Conservation (phyloP, 2,888 invertebrate genomes). For the Barypeithes pellucidus region DNA sequence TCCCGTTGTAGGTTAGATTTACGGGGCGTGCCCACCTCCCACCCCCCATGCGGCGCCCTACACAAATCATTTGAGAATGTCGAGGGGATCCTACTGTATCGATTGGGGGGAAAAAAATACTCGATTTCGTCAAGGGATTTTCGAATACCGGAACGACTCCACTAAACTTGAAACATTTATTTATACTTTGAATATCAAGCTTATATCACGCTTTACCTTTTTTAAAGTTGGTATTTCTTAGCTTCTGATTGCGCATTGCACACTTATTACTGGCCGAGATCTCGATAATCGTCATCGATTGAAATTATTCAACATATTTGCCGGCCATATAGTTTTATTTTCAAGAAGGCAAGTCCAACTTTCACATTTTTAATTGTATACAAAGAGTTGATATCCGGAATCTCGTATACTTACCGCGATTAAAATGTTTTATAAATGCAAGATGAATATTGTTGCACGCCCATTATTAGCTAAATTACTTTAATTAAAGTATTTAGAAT, state of each 20-base stretch:
- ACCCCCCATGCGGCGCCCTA: too few species aligned
- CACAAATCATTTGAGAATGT: too few species aligned
- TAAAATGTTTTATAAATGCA: slow-evolving; percentile 13
- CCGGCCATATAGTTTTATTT: slow-evolving; percentile 1
- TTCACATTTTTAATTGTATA: slow-evolving; percentile 27
- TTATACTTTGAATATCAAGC: too few species aligned
- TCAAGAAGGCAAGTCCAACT: slow-evolving; percentile 2
- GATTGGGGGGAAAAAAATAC: too few species aligned
- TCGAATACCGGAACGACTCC: too few species aligned
- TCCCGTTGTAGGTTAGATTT: too few species aligned
- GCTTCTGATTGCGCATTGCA: background rate
- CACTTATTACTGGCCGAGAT: slow-evolving; percentile 1
- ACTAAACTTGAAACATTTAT: too few species aligned
- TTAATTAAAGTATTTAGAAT: background rate
- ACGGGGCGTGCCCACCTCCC: too few species aligned
- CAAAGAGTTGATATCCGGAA: slow-evolving; percentile 22
- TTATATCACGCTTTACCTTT: too few species aligned
- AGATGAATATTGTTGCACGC: slow-evolving; percentile 12
- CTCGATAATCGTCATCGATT: slow-evolving; percentile 4
- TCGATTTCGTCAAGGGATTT: too few species aligned
- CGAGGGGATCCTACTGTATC: too few species aligned
- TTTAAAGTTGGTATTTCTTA: too few species aligned
- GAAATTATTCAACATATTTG: slow-evolving; percentile 14
- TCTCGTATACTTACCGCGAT: slow-evolving; percentile 2
- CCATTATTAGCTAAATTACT: slow-evolving; percentile 4